Percentiles rank a stretch among this genome's conserved stretches.
These are phyloP conservation scores for Allobates femoralis DNA, from an alignment of 2,797 vertebrate species.

Conservation along the genomic window DNA sequence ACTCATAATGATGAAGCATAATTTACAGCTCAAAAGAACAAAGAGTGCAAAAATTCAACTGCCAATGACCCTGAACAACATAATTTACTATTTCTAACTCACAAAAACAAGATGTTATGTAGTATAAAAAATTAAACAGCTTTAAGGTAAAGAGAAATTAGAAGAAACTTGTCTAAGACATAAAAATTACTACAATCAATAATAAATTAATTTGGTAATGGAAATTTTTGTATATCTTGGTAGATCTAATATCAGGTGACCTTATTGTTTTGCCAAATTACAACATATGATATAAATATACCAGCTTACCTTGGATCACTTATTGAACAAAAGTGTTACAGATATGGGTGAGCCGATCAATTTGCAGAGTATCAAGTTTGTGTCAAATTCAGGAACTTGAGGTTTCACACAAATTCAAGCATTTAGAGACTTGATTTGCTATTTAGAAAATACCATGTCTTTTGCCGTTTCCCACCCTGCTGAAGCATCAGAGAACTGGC, in stretches of 20 bases:
- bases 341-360: no score
- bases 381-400: no score
- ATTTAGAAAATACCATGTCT: no score
- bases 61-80: not conserved
- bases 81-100: not conserved
- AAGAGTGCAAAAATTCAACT: not conserved
- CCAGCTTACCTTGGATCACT: no score
- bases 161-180: not conserved
- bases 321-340: no score
- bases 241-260: not conserved
- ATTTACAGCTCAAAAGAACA: not conserved
- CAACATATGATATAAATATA: no score
- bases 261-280: not conserved
- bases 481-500: no score
- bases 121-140: not conserved
- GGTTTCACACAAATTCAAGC: no score
- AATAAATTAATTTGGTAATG: not conserved
- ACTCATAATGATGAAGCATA: not conserved
- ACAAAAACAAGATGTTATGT: not conserved
- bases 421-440: no score
- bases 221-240: not conserved
- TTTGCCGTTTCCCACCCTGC: no score
- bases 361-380: no score
- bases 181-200: not conserved
- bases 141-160: not conserved